Evolutionary conservation across 2,888 invertebrate species (phyloP).

Genomic region (Xestia xanthographa): DNA sequence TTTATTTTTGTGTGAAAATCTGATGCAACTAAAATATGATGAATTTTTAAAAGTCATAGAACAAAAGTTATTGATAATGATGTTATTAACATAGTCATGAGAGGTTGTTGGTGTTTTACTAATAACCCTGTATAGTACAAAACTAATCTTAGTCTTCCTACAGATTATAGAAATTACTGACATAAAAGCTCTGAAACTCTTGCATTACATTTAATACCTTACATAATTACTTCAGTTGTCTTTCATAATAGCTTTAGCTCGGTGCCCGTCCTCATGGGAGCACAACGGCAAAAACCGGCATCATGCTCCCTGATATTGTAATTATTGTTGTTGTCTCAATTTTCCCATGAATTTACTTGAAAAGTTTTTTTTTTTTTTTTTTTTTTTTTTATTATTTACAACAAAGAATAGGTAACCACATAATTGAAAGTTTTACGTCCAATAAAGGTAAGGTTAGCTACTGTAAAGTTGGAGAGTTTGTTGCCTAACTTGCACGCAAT

Average conservation of each 20-base stretch:
- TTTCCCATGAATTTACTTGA: slow-evolving; percentile 20
- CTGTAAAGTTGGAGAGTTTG: background rate
- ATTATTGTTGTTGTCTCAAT: slow-evolving; percentile 34
- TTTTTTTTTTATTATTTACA: background rate
- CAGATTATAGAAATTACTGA: slow-evolving; percentile 43
- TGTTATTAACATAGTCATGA: too few relatives aligned
- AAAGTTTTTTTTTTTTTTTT: background rate
- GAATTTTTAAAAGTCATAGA: too few relatives aligned
- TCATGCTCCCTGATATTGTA: slow-evolving; percentile 32
- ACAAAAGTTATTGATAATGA: too few relatives aligned
- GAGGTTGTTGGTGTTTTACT: too few relatives aligned
- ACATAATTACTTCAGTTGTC: slow-evolving; percentile 61
- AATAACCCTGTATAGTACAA: too few relatives aligned
- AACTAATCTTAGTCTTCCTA: slow-evolving; percentile 36
- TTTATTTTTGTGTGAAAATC: too few relatives aligned
- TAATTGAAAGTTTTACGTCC: background rate
- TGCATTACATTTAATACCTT: slow-evolving; percentile 62
- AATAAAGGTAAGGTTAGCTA: background rate
- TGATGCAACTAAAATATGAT: too few relatives aligned
- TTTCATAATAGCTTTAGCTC: slow-evolving; percentile 62
- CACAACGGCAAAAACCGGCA: slow-evolving; percentile 22
- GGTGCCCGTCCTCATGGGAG: slow-evolving; percentile 35
- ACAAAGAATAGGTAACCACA: background rate
- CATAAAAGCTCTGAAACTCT: slow-evolving; percentile 52
- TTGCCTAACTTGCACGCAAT: background rate